Percentiles rank a stretch among this genome's conserved stretches.
Conservation (phyloP, 2,113 vertebrate genomes). For the Sisor rabdophorus region DNA sequence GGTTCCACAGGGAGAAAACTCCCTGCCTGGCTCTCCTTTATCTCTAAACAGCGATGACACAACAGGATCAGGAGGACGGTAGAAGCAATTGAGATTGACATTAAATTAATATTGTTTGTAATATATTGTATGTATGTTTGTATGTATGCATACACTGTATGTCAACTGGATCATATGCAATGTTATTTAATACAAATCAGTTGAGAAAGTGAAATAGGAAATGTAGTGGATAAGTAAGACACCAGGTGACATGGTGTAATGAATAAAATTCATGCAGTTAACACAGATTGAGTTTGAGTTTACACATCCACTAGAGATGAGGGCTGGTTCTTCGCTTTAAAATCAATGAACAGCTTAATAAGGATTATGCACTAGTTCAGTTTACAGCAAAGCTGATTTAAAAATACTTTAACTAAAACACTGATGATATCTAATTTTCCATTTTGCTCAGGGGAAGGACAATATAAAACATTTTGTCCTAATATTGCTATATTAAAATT, state of each 20-base stretch:
- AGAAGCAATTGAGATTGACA: slow-evolving; percentile 15
- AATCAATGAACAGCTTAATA: slow-evolving; percentile 12
- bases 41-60: slow-evolving; percentile 67
- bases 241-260: background rate
- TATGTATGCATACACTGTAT: slow-evolving; percentile 6
- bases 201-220: background rate
- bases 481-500: slow-evolving; percentile 18
- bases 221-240: background rate
- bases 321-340: slow-evolving; percentile 23
- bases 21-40: slow-evolving; percentile 58
- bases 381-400: slow-evolving; percentile 36
- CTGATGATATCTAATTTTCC: slow-evolving; percentile 16
- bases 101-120: background rate
- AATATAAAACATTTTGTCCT: background rate
- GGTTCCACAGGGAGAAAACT: slow-evolving; percentile 36
- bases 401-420: slow-evolving; percentile 6
- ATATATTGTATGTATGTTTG: background rate
- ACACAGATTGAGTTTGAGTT: slow-evolving; percentile 25
- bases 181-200: background rate
- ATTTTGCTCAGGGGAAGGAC: slow-evolving; percentile 38
- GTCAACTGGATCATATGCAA: background rate
- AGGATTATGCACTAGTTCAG: slow-evolving; percentile 35
- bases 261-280: slow-evolving; percentile 19
- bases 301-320: slow-evolving; percentile 34
- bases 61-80: slow-evolving; percentile 57